Percentiles rank a stretch among this genome's conserved stretches.
These are phyloP conservation scores for Lanistes nyassanus DNA, from an alignment of 1,140 invertebrate genomes.

Conservation along the genomic window DNA sequence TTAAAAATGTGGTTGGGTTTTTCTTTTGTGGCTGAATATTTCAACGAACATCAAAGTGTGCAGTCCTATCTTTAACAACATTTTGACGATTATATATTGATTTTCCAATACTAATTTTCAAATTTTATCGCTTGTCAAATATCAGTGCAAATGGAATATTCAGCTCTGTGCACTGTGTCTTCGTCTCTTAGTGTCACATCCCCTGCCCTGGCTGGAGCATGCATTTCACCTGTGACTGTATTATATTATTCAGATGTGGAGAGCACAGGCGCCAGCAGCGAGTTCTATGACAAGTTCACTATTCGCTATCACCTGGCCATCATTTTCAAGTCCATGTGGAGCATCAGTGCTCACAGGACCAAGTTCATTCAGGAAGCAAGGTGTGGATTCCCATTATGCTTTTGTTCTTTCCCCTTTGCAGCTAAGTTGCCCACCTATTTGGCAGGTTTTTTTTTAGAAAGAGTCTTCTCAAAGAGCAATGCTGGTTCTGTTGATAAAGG, in stretches of 20 bases:
- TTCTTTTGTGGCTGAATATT: no score
- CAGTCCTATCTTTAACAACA: no score
- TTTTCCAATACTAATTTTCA: no score
- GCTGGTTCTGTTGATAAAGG: not conserved
- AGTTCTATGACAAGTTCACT: conserved; percentile 99
- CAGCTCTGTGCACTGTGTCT: not conserved
- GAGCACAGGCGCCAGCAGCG: conserved; percentile 94
- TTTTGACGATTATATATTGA: no score
- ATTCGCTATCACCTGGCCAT: conserved; percentile 98
- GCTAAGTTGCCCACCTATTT: not conserved
- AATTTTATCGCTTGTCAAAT: no score
- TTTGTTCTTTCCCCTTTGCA: not conserved
- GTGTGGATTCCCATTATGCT: conserved; percentile 53
- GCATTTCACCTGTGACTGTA: no score
- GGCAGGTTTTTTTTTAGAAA: not conserved
- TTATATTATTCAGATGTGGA: conserved; percentile 81
- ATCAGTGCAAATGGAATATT: no score
- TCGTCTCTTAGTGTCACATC: not conserved
- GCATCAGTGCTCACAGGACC: conserved; percentile 66
- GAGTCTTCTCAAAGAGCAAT: not conserved
- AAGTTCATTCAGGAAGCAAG: conserved; percentile 70
- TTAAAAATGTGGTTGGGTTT: no score
- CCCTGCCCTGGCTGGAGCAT: no score
- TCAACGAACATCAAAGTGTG: no score
- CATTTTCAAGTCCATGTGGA: conserved; percentile 83